Evolutionary conservation across 2,888 invertebrate genomes (phyloP).

Genomic region (Vannuccia rotundouncinata): DNA sequence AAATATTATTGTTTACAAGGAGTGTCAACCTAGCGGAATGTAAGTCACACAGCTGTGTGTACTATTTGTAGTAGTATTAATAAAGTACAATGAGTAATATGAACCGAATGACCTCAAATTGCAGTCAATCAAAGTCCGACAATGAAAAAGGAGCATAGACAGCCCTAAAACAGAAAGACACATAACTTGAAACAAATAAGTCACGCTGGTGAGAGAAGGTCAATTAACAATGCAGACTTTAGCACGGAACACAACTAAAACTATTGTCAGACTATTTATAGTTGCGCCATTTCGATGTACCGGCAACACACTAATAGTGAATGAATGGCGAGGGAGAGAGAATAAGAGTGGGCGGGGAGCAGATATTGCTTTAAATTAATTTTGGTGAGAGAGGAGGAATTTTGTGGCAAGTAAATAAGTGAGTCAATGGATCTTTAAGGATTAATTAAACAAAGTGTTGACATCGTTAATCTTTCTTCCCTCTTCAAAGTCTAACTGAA

Average conservation of each 20-base stretch:
- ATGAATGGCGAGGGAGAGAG: background rate
- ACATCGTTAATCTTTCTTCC: background rate
- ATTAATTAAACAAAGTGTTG: background rate
- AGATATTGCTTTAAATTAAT: background rate
- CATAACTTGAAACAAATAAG: no score
- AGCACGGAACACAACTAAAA: background rate
- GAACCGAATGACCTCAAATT: conserved; percentile 9
- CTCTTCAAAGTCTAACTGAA: no score
- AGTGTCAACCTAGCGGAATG: no score
- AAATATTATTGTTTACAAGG: no score
- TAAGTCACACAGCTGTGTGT: no score
- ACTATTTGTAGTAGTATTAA: no score
- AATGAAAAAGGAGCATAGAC: background rate
- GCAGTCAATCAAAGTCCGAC: background rate
- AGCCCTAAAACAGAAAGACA: background rate
- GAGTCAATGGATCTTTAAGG: background rate
- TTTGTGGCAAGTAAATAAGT: background rate
- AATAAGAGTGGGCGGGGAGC: background rate
- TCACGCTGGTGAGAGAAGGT: background rate
- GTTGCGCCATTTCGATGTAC: background rate
- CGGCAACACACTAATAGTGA: background rate
- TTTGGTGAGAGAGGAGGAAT: background rate
- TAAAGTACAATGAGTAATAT: conserved; percentile 1
- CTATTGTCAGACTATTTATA: background rate
- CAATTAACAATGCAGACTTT: background rate